A percentile compares a stretch with the other conserved stretches of the same genome.
Conservation (phyloP, 1,140 invertebrate species). For the Pachyrhynchus sulphureomaculatus region DNA sequence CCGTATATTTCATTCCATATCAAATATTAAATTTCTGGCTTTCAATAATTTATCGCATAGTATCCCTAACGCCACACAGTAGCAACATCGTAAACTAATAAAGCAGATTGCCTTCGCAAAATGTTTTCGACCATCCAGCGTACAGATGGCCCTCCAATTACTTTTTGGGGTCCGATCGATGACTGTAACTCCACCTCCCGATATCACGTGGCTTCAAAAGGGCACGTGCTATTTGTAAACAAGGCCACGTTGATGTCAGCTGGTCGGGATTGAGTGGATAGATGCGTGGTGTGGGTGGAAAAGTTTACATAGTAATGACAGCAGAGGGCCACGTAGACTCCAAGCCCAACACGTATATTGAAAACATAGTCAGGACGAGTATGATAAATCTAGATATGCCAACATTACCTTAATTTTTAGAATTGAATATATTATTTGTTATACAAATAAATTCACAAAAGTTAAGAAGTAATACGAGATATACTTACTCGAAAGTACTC, state of each 20-base stretch:
- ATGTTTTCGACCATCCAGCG: slow-evolving; percentile 15
- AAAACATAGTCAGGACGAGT: too few species aligned
- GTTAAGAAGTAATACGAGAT: too few species aligned
- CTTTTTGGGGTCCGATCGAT: slow-evolving; percentile 19
- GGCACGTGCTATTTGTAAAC: slow-evolving; percentile 30
- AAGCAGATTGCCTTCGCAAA: slow-evolving; percentile 12
- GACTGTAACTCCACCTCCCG: slow-evolving; percentile 10
- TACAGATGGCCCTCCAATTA: slow-evolving; percentile 31
- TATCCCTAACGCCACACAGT: not conserved
- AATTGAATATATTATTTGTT: too few species aligned
- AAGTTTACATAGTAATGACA: not conserved
- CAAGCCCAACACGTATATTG: too few species aligned
- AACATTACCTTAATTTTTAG: too few species aligned
- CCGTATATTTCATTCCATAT: too few species aligned
- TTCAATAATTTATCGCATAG: not conserved
- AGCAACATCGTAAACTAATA: slow-evolving; percentile 14
- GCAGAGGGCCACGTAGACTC: not conserved
- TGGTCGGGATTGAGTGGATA: not conserved
- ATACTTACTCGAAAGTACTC: too few species aligned
- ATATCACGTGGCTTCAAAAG: slow-evolving; percentile 7
- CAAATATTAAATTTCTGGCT: not conserved
- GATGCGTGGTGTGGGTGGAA: not conserved
- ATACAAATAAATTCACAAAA: too few species aligned
- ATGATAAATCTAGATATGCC: too few species aligned
- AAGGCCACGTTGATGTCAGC: slow-evolving; percentile 6